phyloP scores from a whole-genome alignment of 2,888 invertebrate species.

The Disparrhopalites patrizii region DNA sequence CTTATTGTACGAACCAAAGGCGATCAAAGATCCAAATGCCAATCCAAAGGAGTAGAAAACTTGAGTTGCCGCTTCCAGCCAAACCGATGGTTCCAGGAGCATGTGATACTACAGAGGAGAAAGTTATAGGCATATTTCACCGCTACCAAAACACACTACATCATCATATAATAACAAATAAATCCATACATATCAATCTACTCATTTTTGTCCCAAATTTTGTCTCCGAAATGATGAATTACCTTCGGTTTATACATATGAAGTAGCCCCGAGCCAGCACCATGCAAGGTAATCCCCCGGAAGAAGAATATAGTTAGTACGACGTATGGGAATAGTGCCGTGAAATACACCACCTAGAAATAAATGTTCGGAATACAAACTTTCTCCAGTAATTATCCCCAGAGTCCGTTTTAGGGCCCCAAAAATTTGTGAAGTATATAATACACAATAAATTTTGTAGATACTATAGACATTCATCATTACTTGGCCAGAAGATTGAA shows the following conservation, averaged over 20 bases:
- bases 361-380: constrained; percentile 31
- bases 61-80: constrained; percentile 95
- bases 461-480: constrained; percentile 14
- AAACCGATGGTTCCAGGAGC: constrained; percentile 79
- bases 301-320: constrained; percentile 93
- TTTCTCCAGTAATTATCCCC: not conserved
- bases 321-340: constrained; percentile 89
- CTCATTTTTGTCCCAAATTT: too few species aligned
- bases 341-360: constrained; percentile 84
- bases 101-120: constrained; percentile 60
- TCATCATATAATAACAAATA: too few species aligned
- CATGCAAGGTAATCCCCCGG: constrained; percentile 79
- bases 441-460: not conserved
- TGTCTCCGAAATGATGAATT: too few species aligned
- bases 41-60: constrained; percentile 94
- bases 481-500: constrained; percentile 93
- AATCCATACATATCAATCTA: too few species aligned
- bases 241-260: constrained; percentile 91
- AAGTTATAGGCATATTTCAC: too few species aligned
- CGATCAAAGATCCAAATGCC: constrained; percentile 91
- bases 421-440: not conserved
- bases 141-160: too few species aligned
- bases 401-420: not conserved
- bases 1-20: constrained; percentile 92
- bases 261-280: constrained; percentile 76